Evolutionary conservation across 1,140 invertebrate species (phyloP).

Genomic region (Drosophila burlai): DNA sequence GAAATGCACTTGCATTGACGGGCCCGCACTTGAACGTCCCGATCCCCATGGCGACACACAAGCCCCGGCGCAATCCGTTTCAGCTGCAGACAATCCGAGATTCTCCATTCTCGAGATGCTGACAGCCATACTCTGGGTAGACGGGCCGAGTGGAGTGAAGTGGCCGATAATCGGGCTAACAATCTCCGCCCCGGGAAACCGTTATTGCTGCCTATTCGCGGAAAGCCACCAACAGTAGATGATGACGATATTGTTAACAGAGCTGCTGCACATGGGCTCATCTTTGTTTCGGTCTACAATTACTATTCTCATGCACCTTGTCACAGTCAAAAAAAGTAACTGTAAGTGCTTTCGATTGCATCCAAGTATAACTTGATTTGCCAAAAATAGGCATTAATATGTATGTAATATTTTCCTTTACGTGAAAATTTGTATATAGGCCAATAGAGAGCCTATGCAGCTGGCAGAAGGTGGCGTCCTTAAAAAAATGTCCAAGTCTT

Average conservation of each 20-base stretch:
- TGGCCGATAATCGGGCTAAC: slow-evolving; percentile 51
- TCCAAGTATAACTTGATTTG: too few species aligned
- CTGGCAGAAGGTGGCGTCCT: too few species aligned
- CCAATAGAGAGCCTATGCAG: too few species aligned
- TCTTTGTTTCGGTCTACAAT: slow-evolving; percentile 40
- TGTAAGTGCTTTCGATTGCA: neutral
- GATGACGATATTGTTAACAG: slow-evolving; percentile 14
- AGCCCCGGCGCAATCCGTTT: slow-evolving; percentile 14
- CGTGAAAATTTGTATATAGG: too few species aligned
- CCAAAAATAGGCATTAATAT: neutral
- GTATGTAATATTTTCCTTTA: too few species aligned
- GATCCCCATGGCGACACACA: slow-evolving; percentile 20
- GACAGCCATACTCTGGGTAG: slow-evolving; percentile 23
- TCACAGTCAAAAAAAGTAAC: neutral
- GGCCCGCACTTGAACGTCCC: slow-evolving; percentile 57
- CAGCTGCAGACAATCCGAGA: slow-evolving; percentile 30
- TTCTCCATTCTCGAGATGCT: slow-evolving; percentile 29
- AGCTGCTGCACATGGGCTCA: slow-evolving; percentile 48
- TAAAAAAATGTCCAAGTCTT: too few species aligned
- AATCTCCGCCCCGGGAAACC: slow-evolving; percentile 42
- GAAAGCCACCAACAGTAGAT: neutral
- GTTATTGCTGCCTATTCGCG: slow-evolving; percentile 7
- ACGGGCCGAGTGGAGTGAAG: slow-evolving; percentile 31
- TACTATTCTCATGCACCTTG: slow-evolving; percentile 26
- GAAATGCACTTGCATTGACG: slow-evolving; percentile 72